Evolutionary conservation across 2,797 vertebrate species (phyloP), one percentile per base, ranked within the genome.

Genomic region (Typhlichthys subterraneus): DNA sequence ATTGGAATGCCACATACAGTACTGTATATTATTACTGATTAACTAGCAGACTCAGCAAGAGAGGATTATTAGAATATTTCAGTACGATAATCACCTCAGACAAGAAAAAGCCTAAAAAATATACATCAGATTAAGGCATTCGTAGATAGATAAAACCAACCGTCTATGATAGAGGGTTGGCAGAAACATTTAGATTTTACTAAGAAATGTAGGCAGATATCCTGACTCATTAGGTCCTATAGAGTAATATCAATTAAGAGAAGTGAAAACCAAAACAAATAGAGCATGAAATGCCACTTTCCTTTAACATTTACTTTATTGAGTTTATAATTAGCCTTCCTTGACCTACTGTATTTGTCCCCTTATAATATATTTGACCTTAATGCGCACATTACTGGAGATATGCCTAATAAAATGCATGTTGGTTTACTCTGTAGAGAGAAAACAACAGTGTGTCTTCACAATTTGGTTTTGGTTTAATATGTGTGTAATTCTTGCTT

Each of bases 101-200:
- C 13, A 7, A 38, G 1, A 54, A n/a, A 56, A n/a, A 57, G 13
- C 11, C 13, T 14, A 0, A 45, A n/a, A 42, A 11, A 45, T 33
- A 23, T 23, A 23, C 23, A 23, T 3, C 3, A 14, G 31, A 9
- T 29, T 12, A 8, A 10, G 7, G 14, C 5, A 56, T 23, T 3
- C 1, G 45, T 33, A 57, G 23, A 46, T 3, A 46, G 15, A 57
- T 12, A 57, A 15, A 57, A 9, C 9, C 31, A 14, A 46, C 29
- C 53, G 50, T 53, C 15, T 57, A 11, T 57, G 15, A 45, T 15
- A 53, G 50, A n/a, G 50, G 23, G 12, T 66, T 51, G 79, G 75
- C 58, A 65, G 53, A 76, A 53, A 76, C 57, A 72, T 76, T 72
- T 91, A 87, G 90, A 31, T 84, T 63, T 92, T 92, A 92, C 90